Percentiles rank a stretch among this genome's conserved stretches.
Evolutionary conservation across 2,888 invertebrate species (phyloP).

Genomic region (Ophion ventricosus): DNA sequence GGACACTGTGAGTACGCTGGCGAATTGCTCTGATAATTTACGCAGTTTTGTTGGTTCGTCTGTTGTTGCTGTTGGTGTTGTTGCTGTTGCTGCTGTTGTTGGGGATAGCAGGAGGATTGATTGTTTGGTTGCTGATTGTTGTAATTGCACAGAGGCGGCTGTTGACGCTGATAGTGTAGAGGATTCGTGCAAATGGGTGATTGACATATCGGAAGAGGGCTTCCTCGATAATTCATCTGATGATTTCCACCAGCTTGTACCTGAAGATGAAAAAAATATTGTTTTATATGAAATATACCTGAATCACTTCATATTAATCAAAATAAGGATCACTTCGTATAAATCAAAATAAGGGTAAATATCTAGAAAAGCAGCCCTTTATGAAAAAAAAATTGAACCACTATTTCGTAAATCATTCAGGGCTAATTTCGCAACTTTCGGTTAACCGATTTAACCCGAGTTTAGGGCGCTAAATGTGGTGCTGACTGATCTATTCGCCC

Average conservation of each 20-base stretch:
- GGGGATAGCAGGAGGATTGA: slow-evolving; percentile 73
- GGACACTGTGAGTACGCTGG: slow-evolving; percentile 79
- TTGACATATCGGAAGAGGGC: slow-evolving; percentile 80
- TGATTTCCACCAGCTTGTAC: slow-evolving; percentile 79
- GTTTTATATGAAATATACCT: background rate
- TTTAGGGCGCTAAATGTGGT: no score
- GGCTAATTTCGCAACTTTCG: no score
- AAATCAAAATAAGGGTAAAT: no score
- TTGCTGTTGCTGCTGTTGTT: slow-evolving; percentile 71
- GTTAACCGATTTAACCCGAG: no score
- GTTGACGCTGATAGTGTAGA: slow-evolving; percentile 78
- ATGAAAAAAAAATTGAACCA: no score
- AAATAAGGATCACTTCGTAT: background rate
- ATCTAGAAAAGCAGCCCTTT: no score
- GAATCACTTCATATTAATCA: background rate
- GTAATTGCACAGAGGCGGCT: slow-evolving; percentile 74
- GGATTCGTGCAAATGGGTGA: slow-evolving; percentile 81
- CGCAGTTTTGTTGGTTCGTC: slow-evolving; percentile 67
- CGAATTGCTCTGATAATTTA: slow-evolving; percentile 75
- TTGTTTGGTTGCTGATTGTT: slow-evolving; percentile 72
- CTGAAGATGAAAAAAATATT: slow-evolving; percentile 62
- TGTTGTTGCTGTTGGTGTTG: slow-evolving; percentile 64
- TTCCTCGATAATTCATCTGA: slow-evolving; percentile 78
- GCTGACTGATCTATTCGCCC: no score
- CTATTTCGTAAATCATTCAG: no score